Conservation (phyloP, 2,888 invertebrate species). For the Hypselothyrea guttata region DNA sequence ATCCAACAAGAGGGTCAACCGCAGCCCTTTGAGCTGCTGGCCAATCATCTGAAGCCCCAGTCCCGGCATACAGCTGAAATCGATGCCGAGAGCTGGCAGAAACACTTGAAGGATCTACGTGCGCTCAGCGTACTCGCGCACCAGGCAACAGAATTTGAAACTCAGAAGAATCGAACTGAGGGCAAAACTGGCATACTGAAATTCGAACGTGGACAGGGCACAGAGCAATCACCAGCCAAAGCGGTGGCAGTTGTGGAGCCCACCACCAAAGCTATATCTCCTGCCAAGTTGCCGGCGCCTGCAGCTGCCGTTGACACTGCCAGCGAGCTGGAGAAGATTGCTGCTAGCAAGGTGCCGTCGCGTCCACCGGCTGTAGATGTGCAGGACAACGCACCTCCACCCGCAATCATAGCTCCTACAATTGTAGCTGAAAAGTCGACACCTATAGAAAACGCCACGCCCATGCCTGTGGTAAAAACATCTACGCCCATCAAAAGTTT, state of each 20-base stretch:
- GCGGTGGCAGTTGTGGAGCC: slow-evolving; percentile 57
- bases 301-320: slow-evolving; percentile 14
- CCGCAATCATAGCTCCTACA: neutral
- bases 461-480: slow-evolving; percentile 31
- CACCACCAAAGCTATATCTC: slow-evolving; percentile 47
- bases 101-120: slow-evolving; percentile 80
- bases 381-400: slow-evolving; percentile 36
- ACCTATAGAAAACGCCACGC: neutral
- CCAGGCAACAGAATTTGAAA: slow-evolving; percentile 81
- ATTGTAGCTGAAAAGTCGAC: neutral
- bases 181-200: slow-evolving; percentile 76
- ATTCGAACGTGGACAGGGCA: slow-evolving; percentile 66
- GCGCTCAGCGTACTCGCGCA: slow-evolving; percentile 80
- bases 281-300: slow-evolving; percentile 34
- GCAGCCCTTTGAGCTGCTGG: slow-evolving; percentile 83
- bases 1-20: slow-evolving; percentile 85
- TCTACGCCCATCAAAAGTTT: slow-evolving; percentile 48
- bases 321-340: slow-evolving; percentile 63
- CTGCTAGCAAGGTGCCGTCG: slow-evolving; percentile 32
- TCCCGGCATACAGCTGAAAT: slow-evolving; percentile 77
- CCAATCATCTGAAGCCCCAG: slow-evolving; percentile 82
- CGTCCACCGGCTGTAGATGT: slow-evolving; percentile 4
- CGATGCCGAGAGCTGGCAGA: slow-evolving; percentile 78
- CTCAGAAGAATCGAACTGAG: slow-evolving; percentile 79
- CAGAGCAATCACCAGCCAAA: slow-evolving; percentile 36